Base-by-base conservation (phyloP, 2,113 vertebrate species). In the Phocoena phocoena region DNA sequence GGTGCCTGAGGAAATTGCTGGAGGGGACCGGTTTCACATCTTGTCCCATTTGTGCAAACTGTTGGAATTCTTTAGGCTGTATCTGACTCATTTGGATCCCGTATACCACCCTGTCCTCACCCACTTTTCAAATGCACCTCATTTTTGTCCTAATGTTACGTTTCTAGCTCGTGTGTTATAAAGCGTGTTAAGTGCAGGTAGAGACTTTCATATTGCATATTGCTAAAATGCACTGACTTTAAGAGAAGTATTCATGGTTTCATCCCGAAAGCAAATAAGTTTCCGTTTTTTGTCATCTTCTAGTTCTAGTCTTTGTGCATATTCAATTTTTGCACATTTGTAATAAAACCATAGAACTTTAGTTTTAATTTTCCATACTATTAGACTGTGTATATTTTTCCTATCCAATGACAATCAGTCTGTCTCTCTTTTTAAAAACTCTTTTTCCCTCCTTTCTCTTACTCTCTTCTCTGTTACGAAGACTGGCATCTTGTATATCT, bases 201-300 rank as follows among this genome's bases (percentile, higher is more conserved):
- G 50, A 73, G 47, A 62, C 41, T 88, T 5, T 60, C 60, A 20
- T 28, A 47, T 12, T 70, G 73, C 9, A 0, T 12, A 15, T 92
- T 96, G 65, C 60, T 67, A 60, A 90, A 90, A 76, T 38, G 5
- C 17, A 60, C 1, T 41, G 80, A 36, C 68, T 81, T 67, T 95
- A 71, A 97, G 88, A 94, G 87, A 67, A 84, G n/a, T 26, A 53
- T 76, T 58, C 12, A 9, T 67, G 62, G 10, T 81, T 93, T 81
- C 33, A 81, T 74, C 63, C 44, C 44, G 28, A 86, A 92, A 95
- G 68, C 63, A 94, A 44, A 5, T 31, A 74, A 33, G 26, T 82
- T 41, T 88, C 76, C 20, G 15, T 4, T 81, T 76, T 81, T 15
- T 74, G 58, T 82, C 36, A 53, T 31, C 44, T 93, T 87, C 33